Percentiles rank a stretch among this genome's conserved stretches.
Evolutionary conservation across 2,113 vertebrate species (phyloP).

Genomic region (Brachyistius frenatus): DNA sequence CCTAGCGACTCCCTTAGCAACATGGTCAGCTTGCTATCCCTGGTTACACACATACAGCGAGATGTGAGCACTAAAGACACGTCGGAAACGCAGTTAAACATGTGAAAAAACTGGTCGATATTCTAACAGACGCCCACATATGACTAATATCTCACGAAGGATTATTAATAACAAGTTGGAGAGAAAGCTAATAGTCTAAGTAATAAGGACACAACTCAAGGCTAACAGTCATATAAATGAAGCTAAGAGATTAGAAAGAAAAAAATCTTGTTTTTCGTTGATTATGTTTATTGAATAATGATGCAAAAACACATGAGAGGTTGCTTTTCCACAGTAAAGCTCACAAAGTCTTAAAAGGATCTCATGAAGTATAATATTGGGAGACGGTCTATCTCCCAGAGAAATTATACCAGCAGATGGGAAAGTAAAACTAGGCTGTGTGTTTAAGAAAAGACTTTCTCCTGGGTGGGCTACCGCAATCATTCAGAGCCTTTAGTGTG

Average conservation of each 20-base stretch:
- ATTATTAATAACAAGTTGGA: conserved; percentile 5
- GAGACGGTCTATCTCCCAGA: conserved; percentile 54
- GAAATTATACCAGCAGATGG: conserved; percentile 62
- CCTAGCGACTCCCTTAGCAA: conserved; percentile 97
- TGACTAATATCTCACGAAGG: conserved; percentile 16
- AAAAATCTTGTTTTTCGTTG: conserved; percentile 10
- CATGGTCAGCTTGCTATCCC: conserved; percentile 99
- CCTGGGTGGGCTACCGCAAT: conserved; percentile 66
- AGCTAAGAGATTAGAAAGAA: background rate
- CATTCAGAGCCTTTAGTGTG: conserved; percentile 48
- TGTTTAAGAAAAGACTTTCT: conserved; percentile 73
- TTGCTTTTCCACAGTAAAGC: conserved; percentile 17
- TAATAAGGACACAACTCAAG: background rate
- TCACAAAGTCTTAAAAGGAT: conserved; percentile 25
- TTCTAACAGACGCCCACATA: conserved; percentile 20
- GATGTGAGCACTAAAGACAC: conserved; percentile 50
- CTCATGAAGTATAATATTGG: conserved; percentile 61
- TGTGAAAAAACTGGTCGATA: conserved; percentile 37
- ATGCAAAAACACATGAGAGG: conserved; percentile 20
- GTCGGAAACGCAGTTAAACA: conserved; percentile 36
- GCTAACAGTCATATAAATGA: background rate
- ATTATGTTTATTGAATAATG: conserved; percentile 21
- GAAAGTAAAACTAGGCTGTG: conserved; percentile 63
- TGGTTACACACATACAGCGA: conserved; percentile 80
- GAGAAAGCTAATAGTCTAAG: background rate